These are phyloP conservation scores for Corythaeola cristata DNA, from an alignment of 2,113 vertebrate species.

Conservation along the genomic window DNA sequence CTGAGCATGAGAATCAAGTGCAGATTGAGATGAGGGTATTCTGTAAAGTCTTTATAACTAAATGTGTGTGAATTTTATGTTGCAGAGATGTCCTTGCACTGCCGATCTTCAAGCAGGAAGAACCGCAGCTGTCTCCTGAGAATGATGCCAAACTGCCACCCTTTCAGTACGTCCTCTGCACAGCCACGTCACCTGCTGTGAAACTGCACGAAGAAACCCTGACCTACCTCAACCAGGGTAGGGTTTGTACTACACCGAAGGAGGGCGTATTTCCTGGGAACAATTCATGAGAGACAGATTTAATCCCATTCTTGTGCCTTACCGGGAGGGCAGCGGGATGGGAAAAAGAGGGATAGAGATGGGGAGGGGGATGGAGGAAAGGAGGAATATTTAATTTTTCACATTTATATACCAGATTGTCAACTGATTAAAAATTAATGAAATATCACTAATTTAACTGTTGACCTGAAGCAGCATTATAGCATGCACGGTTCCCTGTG, in stretches of 20 bases:
- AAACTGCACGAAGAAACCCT: constrained; percentile 90
- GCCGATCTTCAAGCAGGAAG: constrained; percentile 90
- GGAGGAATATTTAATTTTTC: not conserved
- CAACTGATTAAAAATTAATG: not conserved
- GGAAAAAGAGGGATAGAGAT: not conserved
- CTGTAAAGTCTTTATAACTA: not conserved
- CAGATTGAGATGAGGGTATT: not conserved
- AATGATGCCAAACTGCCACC: constrained; percentile 76
- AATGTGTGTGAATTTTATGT: not conserved
- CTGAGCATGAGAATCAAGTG: not conserved
- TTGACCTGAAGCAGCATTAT: not conserved
- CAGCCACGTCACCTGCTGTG: constrained; percentile 90
- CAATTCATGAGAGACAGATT: not conserved
- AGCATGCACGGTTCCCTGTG: not conserved
- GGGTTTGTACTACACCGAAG: not conserved
- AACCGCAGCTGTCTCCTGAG: constrained; percentile 80
- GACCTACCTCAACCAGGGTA: constrained; percentile 98
- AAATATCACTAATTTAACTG: not conserved
- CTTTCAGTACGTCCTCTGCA: constrained; percentile 88
- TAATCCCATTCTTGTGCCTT: not conserved
- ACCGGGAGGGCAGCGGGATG: not conserved
- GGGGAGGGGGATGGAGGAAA: not conserved
- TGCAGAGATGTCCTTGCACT: constrained; percentile 89
- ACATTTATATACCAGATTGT: not conserved
- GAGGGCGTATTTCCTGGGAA: not conserved